These are phyloP conservation scores for Luffia ferchaultella DNA, from an alignment of 2,888 invertebrate genomes.

Conservation along the genomic window DNA sequence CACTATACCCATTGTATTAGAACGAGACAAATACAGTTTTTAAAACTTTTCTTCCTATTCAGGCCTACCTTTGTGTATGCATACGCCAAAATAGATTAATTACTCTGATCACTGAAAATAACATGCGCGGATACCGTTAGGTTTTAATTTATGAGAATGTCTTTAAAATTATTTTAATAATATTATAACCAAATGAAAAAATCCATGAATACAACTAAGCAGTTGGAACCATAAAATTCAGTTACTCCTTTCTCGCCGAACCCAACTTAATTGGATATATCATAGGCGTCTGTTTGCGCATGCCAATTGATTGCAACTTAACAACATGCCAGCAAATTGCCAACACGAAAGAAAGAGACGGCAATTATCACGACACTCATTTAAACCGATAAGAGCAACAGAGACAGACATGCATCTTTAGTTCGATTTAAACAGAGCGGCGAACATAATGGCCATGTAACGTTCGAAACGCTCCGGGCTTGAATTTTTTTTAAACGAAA, in stretches of 20 bases:
- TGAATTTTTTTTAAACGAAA: constrained; percentile 11
- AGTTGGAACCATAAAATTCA: no score
- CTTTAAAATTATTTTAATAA: no score
- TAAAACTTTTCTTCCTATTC: no score
- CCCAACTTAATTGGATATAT: constrained; percentile 63
- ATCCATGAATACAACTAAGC: no score
- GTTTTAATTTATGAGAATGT: no score
- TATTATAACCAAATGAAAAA: no score
- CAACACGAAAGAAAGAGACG: constrained; percentile 32
- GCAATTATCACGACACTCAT: constrained; percentile 11
- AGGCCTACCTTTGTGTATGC: no score
- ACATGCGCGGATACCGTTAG: no score
- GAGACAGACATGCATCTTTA: constrained; percentile 20
- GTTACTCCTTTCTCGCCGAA: constrained; percentile 23
- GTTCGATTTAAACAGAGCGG: constrained; percentile 20
- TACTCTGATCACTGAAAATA: no score
- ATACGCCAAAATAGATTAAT: no score
- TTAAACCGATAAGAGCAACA: constrained; percentile 12
- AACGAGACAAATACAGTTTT: no score
- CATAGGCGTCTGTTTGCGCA: constrained; percentile 68
- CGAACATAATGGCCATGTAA: constrained; percentile 33
- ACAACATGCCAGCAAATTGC: constrained; percentile 63
- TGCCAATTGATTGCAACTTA: constrained; percentile 67
- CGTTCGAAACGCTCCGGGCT: constrained; percentile 28
- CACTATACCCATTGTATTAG: no score